Percentiles rank a stretch among this genome's conserved stretches.
These are phyloP conservation scores for Enhydra lutris DNA, from an alignment of 2,113 vertebrate species.

Conservation along the genomic window DNA sequence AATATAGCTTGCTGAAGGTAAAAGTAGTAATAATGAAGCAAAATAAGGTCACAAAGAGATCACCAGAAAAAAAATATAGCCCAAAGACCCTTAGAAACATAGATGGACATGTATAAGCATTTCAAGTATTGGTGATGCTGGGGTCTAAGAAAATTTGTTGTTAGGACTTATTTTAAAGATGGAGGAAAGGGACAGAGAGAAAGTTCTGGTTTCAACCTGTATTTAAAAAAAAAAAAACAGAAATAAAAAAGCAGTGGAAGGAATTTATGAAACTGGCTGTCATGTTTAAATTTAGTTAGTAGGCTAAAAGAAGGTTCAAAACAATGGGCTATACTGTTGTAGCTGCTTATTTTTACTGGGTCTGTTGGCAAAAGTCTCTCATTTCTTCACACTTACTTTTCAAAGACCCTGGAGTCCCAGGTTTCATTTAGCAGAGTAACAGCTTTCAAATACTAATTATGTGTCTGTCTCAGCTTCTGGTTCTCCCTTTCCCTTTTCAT, in stretches of 20 bases:
- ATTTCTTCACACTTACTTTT: slow-evolving; percentile 77
- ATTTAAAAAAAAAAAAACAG: not conserved
- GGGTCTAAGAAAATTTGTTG: not conserved
- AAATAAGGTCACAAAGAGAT: not conserved
- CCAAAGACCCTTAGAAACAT: not conserved
- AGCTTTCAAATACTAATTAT: slow-evolving; percentile 73
- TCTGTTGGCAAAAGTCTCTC: slow-evolving; percentile 63
- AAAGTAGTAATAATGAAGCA: not conserved
- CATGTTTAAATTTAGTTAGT: slow-evolving; percentile 54
- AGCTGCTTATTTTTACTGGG: slow-evolving; percentile 67
- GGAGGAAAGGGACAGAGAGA: not conserved
- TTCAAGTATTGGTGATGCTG: not conserved
- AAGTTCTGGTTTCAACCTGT: slow-evolving; percentile 1
- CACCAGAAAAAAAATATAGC: not conserved
- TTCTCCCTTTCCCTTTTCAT: not conserved
- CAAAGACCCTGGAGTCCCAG: slow-evolving; percentile 59
- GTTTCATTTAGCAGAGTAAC: slow-evolving; percentile 74
- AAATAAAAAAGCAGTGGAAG: slow-evolving; percentile 31
- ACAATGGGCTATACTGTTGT: slow-evolving; percentile 76
- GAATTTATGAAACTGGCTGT: slow-evolving; percentile 26
- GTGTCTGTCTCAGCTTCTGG: slow-evolving; percentile 21
- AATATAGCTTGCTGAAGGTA: not conserved
- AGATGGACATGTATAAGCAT: not conserved
- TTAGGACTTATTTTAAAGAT: not conserved
- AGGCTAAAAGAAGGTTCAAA: slow-evolving; percentile 57